Percentiles rank a stretch among this genome's conserved stretches.
These are phyloP conservation scores for Falco rusticolus DNA, from an alignment of 2,797 vertebrate genomes.

Conservation along the genomic window DNA sequence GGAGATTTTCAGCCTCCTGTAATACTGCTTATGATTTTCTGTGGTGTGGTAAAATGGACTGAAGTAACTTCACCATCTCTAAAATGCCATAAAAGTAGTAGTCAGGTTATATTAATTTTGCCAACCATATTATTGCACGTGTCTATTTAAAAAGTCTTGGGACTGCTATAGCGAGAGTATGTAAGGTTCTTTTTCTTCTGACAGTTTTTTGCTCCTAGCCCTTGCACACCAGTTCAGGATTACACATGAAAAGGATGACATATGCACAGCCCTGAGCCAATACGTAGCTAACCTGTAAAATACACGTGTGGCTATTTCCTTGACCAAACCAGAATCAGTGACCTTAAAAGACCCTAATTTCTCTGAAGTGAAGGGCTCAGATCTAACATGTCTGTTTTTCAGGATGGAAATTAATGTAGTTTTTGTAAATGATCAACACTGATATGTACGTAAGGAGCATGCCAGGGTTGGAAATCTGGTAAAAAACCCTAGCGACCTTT, in stretches of 20 bases:
- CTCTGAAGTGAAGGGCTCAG: not conserved
- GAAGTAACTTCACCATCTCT: conserved; percentile 13
- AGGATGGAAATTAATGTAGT: not conserved
- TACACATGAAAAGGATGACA: not conserved
- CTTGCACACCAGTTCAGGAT: not conserved
- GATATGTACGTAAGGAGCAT: not conserved
- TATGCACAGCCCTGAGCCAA: not conserved
- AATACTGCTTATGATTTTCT: conserved; percentile 48
- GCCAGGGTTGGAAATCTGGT: not conserved
- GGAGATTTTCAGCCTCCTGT: conserved; percentile 51
- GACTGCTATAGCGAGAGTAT: not conserved
- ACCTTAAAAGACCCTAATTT: conserved; percentile 20
- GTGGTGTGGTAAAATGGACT: not conserved
- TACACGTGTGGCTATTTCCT: not conserved
- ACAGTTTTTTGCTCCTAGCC: not conserved
- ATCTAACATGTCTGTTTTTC: not conserved
- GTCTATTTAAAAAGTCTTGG: not conserved
- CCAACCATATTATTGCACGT: not conserved
- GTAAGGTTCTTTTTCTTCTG: not conserved
- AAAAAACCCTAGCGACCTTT: not conserved
- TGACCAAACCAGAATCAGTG: not conserved
- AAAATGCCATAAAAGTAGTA: conserved; percentile 23
- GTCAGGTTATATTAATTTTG: conserved; percentile 26
- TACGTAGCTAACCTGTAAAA: not conserved
- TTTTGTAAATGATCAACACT: not conserved